phyloP scores from a whole-genome alignment of 2,113 vertebrate genomes.

The Leptobrachium ailaonicum region DNA sequence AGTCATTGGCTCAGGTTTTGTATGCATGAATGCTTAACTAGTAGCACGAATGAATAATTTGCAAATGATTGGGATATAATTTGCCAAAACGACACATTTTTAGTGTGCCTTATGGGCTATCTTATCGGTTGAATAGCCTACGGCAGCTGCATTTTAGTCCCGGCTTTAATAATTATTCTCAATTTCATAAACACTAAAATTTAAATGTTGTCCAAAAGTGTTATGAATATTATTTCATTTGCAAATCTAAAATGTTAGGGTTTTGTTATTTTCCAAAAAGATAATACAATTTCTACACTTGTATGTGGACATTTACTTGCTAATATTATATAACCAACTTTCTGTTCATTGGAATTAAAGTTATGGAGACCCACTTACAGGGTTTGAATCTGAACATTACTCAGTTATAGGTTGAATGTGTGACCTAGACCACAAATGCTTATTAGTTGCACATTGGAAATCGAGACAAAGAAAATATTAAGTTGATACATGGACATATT shows the following conservation, averaged over 20 bases:
- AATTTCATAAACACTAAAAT: constrained; percentile 78
- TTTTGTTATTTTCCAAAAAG: constrained; percentile 30
- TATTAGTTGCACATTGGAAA: no score
- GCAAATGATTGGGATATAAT: constrained; percentile 84
- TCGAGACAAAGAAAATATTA: no score
- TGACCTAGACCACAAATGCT: no score
- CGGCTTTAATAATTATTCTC: constrained; percentile 81
- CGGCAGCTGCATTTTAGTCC: constrained; percentile 79
- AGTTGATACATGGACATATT: no score
- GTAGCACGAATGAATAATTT: constrained; percentile 82
- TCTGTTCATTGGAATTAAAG: no score
- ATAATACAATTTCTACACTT: constrained; percentile 4
- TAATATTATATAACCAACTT: no score
- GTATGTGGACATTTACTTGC: no score
- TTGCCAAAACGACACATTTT: constrained; percentile 83
- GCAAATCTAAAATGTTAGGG: constrained; percentile 55
- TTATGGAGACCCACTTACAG: no score
- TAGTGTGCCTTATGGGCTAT: constrained; percentile 80
- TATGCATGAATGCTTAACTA: constrained; percentile 77
- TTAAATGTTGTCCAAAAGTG: constrained; percentile 70
- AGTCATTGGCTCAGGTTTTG: constrained; percentile 79
- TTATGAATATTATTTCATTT: constrained; percentile 61
- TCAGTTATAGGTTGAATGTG: no score
- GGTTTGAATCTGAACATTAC: no score
- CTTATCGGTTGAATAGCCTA: constrained; percentile 75